phyloP scores from a whole-genome alignment of 92 coral and sea anemone genomes.

The Porites cylindrica region DNA sequence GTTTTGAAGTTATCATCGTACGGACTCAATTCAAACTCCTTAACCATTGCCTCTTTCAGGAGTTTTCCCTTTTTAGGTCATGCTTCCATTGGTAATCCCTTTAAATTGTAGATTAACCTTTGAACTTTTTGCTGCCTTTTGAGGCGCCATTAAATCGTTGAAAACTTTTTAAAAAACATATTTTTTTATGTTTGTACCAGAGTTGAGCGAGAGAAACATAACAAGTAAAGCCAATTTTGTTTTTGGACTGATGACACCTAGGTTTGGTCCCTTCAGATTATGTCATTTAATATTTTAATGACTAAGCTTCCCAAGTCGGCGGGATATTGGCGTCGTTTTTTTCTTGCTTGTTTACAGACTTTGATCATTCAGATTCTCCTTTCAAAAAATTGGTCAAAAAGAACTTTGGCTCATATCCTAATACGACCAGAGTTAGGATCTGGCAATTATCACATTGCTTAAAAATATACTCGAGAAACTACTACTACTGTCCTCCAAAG shows the following conservation, averaged over 20 bases:
- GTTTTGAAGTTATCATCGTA: background rate
- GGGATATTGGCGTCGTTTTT: constrained; percentile 32
- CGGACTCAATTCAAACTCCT: background rate
- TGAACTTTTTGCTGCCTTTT: background rate
- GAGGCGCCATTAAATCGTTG: background rate
- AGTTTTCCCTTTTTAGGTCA: background rate
- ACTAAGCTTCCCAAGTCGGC: constrained; percentile 13
- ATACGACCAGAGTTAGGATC: constrained; percentile 9
- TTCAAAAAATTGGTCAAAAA: background rate
- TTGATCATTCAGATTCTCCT: background rate
- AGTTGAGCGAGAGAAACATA: background rate
- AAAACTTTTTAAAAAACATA: too few species aligned
- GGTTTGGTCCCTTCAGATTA: background rate
- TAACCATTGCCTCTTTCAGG: background rate
- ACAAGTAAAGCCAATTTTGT: background rate
- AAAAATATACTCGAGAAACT: too few species aligned
- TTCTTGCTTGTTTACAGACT: constrained; percentile 16
- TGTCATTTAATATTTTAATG: constrained; percentile 21
- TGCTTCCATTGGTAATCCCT: background rate
- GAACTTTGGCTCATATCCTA: constrained; percentile 18
- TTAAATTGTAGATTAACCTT: background rate
- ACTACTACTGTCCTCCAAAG: too few species aligned
- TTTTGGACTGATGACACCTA: background rate
- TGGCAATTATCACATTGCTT: background rate
- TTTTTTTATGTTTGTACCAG: too few species aligned